phyloP scores from a whole-genome alignment of 2,113 vertebrate species.

The Daphoenositta chrysoptera region DNA sequence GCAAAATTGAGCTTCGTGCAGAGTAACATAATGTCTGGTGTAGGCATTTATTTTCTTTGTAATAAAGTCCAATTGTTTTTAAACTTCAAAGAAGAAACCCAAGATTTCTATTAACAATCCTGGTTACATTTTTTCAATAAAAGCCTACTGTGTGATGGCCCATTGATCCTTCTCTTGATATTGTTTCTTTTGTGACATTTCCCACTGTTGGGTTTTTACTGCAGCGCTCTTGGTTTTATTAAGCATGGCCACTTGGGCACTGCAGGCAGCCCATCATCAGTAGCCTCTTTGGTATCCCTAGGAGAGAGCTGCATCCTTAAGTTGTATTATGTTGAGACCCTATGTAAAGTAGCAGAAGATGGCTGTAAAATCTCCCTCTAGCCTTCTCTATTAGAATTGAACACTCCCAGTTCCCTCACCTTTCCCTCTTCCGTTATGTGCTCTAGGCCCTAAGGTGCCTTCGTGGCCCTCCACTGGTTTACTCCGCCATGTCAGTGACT shows the following conservation, averaged over 20 bases:
- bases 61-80: background rate
- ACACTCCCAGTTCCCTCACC: background rate
- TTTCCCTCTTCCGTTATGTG: background rate
- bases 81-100: background rate
- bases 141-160: background rate
- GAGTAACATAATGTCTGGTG: background rate
- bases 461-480: background rate
- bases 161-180: background rate
- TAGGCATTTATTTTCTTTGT: background rate
- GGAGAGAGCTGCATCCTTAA: background rate
- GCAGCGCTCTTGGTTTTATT: background rate
- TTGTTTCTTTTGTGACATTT: background rate
- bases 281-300: background rate
- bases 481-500: background rate
- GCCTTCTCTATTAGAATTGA: background rate
- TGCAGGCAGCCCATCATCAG: background rate
- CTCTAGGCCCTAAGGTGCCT: background rate
- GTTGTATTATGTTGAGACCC: background rate
- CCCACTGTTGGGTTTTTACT: background rate
- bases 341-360: background rate
- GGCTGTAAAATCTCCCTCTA: background rate
- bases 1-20: background rate
- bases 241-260: background rate
- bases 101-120: background rate
- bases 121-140: background rate